A percentile compares a stretch with the other conserved stretches of the same genome.
Evolutionary conservation across 2,113 vertebrate species (phyloP).

Genomic region (Saccopteryx bilineata): DNA sequence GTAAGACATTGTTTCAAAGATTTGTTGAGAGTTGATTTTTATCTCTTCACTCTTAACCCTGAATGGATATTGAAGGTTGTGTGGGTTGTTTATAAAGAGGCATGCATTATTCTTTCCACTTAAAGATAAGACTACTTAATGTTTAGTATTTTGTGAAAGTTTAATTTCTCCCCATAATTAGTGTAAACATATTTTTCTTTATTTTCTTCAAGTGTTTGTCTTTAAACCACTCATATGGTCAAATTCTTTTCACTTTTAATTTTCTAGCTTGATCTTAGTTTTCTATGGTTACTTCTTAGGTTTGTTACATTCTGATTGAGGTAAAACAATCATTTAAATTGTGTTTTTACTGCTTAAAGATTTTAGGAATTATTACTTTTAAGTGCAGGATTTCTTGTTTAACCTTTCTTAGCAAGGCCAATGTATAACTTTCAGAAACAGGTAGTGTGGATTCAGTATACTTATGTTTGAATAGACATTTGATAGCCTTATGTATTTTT

Average conservation of each 20-base stretch:
- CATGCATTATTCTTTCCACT: not conserved
- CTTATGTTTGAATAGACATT: constrained; percentile 8
- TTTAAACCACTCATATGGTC: not conserved
- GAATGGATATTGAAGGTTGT: not conserved
- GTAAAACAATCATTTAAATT: not conserved
- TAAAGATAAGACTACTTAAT: constrained; percentile 9
- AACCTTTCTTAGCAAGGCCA: not conserved
- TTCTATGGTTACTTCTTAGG: constrained; percentile 1
- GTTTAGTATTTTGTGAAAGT: not conserved
- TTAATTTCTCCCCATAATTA: constrained; percentile 43
- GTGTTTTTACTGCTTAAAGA: not conserved
- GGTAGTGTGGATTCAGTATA: not conserved
- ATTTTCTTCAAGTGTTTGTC: not conserved
- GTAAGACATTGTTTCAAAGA: not conserved
- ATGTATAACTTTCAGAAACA: not conserved
- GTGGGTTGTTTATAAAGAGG: not conserved
- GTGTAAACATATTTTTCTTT: not conserved
- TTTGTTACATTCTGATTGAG: constrained; percentile 10
- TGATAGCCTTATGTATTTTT: not conserved
- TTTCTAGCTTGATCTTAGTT: not conserved
- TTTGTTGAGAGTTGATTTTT: not conserved
- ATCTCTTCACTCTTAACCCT: not conserved
- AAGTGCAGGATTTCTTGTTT: not conserved
- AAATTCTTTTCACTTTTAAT: constrained; percentile 54
- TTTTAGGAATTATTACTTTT: not conserved